Evolutionary conservation across 2,888 invertebrate species (phyloP).

Genomic region (Alloscopus bannaensis): DNA sequence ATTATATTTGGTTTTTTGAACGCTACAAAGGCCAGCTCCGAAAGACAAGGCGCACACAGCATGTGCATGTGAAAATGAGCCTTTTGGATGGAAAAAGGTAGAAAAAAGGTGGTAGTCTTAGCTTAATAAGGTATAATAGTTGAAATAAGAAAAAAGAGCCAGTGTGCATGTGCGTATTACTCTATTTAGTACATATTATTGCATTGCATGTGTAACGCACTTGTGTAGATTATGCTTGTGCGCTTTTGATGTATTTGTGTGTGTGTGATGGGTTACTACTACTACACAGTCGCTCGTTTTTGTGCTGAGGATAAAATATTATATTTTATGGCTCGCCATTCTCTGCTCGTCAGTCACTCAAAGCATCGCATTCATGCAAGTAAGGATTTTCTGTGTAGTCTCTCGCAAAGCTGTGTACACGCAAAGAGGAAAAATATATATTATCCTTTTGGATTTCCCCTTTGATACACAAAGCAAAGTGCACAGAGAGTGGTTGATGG

Average conservation of each 20-base stretch:
- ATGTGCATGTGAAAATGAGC: not conserved
- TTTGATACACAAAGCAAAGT: constrained; percentile 19
- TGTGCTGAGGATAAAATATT: constrained; percentile 47
- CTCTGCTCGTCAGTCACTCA: constrained; percentile 60
- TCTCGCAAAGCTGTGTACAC: not conserved
- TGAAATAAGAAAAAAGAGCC: too few species aligned
- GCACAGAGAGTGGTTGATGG: constrained; percentile 12
- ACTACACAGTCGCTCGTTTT: not conserved
- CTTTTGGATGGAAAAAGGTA: not conserved
- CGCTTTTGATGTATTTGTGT: not conserved
- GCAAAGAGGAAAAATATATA: too few species aligned
- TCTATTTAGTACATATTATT: constrained; percentile 42
- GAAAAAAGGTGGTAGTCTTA: not conserved
- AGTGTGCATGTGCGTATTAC: constrained; percentile 38
- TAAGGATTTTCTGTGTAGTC: constrained; percentile 17
- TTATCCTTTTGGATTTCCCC: constrained; percentile 25
- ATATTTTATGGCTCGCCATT: constrained; percentile 58
- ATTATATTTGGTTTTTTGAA: constrained; percentile 47
- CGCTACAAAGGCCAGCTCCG: constrained; percentile 6
- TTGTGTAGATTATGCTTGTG: not conserved
- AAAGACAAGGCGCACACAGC: not conserved
- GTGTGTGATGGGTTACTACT: not conserved
- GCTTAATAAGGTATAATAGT: constrained; percentile 52
- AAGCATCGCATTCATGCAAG: constrained; percentile 35
- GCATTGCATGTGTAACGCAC: constrained; percentile 5